Evolutionary conservation across 2,888 invertebrate species (phyloP), one percentile per base, ranked within the genome.

Genomic region (Himalopsyche kuldschensis): DNA sequence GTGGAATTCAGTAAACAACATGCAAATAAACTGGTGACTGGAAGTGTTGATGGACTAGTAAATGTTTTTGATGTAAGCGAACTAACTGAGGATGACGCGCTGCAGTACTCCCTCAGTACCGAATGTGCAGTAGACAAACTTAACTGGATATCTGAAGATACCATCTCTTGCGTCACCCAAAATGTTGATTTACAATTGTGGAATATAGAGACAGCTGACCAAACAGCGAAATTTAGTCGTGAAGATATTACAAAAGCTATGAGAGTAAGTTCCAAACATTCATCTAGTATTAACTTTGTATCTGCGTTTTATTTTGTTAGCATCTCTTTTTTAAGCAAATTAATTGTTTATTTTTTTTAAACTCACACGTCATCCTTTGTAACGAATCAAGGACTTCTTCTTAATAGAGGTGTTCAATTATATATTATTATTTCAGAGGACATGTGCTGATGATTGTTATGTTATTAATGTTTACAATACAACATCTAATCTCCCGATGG

Each of bases 11-110:
- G 97, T 91, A 92, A 94, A 80, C 89, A 88, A 8, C 93, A 95
- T 88, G 90, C 92, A 3, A 94, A 96, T 88, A 89, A 92, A 8
- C 88, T 98, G 81, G 94, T 95, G 17, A 94, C 96, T 0, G 96
- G 97, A 0, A 95, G 97, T 1, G 93, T 94, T 0, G 98, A 98
- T 89, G 97, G 97, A 0, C 91, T 98, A 20, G 93, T 98, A 1
- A 98, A 98, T 90, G 88, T 97, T 3, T 98, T 94, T 89, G 95
- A 98, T 89, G 91, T 98, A 30, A 92, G 93, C 78, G 93, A 97
- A 88, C 87, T 90, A 0, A 90, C 89, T 0, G 98, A 98, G 90
- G 96, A 97, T 83, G 95, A 96, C 87, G 97, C 98, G 0, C 90
- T 98, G 2, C 90, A 90, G 17, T 94, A 94, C 87, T 95, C 96